A percentile compares a stretch with the other conserved stretches of the same genome.
Conservation (phyloP, 2,113 vertebrate species). For the Suncus etruscus region DNA sequence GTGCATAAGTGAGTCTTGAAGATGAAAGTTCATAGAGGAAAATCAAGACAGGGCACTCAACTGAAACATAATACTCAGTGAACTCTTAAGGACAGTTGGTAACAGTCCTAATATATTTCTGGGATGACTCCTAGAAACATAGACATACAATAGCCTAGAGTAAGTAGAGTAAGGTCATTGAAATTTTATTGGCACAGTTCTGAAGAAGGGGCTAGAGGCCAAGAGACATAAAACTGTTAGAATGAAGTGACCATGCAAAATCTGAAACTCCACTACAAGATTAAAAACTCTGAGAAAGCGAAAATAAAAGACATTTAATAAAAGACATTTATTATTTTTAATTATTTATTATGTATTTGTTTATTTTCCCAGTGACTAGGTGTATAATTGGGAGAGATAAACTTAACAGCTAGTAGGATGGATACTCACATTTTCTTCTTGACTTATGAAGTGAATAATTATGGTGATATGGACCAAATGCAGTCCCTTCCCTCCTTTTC, state of each 20-base stretch:
- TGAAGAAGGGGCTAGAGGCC: neutral
- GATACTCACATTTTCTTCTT: neutral
- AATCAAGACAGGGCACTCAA: neutral
- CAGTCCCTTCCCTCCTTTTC: neutral
- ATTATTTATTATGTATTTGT: no score
- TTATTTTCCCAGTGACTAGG: neutral
- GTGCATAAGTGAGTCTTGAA: conserved; percentile 6
- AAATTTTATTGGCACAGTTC: neutral
- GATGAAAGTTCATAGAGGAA: neutral
- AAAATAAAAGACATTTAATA: neutral
- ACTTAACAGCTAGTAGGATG: neutral
- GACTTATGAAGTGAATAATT: neutral
- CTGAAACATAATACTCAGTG: neutral
- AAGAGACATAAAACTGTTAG: neutral
- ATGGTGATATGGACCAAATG: neutral
- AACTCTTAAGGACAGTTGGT: neutral
- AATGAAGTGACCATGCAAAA: neutral
- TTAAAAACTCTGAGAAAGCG: neutral
- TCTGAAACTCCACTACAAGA: neutral
- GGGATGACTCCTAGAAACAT: neutral
- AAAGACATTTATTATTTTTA: neutral
- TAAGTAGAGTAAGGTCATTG: neutral
- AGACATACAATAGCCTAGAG: no score
- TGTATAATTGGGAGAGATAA: neutral
- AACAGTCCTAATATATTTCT: neutral